These are phyloP conservation scores for Bombus superbus DNA, from an alignment of 1,140 invertebrate species.

Conservation along the genomic window DNA sequence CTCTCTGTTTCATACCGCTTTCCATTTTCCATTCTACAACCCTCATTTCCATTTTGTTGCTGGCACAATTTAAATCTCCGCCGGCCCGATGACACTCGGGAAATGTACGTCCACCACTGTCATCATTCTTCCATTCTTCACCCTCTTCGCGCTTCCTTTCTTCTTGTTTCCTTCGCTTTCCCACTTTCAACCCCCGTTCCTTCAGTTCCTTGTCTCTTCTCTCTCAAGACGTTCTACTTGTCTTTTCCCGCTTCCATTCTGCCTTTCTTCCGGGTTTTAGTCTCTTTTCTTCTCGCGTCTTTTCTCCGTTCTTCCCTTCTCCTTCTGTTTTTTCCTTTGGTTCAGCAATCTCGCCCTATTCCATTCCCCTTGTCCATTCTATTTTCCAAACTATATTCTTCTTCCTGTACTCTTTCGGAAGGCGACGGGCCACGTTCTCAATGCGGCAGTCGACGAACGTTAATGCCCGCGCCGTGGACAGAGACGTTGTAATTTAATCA, in stretches of 20 bases:
- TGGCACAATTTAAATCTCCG: conserved; percentile 69
- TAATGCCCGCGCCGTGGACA: conserved; percentile 11
- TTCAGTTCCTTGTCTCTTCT: not conserved
- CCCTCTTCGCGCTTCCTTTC: not conserved
- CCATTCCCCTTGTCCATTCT: not conserved
- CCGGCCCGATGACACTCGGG: conserved; percentile 65
- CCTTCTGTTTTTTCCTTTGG: not conserved
- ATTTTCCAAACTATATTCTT: not conserved
- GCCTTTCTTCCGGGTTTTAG: not conserved
- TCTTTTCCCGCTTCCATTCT: not conserved
- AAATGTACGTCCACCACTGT: conserved; percentile 53
- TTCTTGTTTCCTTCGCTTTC: not conserved
- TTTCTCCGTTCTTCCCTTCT: too few relatives aligned
- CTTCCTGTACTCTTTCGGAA: too few relatives aligned
- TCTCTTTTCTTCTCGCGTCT: not conserved
- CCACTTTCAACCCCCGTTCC: not conserved
- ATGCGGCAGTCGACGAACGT: conserved; percentile 4
- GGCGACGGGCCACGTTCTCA: not conserved
- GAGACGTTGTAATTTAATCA: conserved; percentile 58
- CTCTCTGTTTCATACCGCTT: conserved; percentile 68
- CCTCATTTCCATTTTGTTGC: conserved; percentile 70
- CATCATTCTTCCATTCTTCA: not conserved
- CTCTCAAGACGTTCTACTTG: not conserved
- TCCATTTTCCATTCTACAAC: conserved; percentile 71
- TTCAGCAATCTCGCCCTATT: not conserved